Evolutionary conservation across 2,113 vertebrate genomes (phyloP), one percentile per base, ranked within the genome.

Genomic region (Poecilia latipinna): DNA sequence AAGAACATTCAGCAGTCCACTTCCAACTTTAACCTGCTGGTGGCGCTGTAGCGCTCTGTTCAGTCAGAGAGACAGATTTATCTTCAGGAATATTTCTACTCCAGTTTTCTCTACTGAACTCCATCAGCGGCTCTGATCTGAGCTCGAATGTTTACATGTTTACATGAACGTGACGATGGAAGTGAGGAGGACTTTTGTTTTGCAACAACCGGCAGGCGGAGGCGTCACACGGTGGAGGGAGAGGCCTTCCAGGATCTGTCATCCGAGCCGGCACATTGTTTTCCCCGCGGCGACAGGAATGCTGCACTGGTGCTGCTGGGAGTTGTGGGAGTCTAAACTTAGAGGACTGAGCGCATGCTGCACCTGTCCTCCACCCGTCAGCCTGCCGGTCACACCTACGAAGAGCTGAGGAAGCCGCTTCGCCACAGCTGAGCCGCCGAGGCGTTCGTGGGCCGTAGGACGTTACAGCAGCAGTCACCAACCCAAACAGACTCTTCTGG

Each of bases 221-320:
- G 19, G 51, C n/a, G 8, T 57, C 51, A 57, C 51, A n/a, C 3
- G 22, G 51, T 6, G 8, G 24, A 57, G 51, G 51, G 24, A 57
- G 65, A 75, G 70, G 66, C 71, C 77, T 82, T 85, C 61, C 82
- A 72, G 70, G 26, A 31, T 67, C 72, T 12, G 77, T 81, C 75
- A 86, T 75, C 57, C 29, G 83, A 89, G 81, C 81, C 10, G 68
- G 44, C 35, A 75, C 67, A 83, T 89, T 88, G 82, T 89, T 90
- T 42, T 75, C n/a, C 62, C 65, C 0, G 4, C 4, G 33, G 71
- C 2, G 69, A 70, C 70, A 68, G 80, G 86, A 86, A 87, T 88
- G 89, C 64, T 79, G 0, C 11, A 35, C 24, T 32, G 75, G 32
- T n/a, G 19, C 26, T 69, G 33, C 1, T 39, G 72, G 64, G 61